phyloP scores from a whole-genome alignment of 2,888 invertebrate species.

The Gymnosoma rotundatum region DNA sequence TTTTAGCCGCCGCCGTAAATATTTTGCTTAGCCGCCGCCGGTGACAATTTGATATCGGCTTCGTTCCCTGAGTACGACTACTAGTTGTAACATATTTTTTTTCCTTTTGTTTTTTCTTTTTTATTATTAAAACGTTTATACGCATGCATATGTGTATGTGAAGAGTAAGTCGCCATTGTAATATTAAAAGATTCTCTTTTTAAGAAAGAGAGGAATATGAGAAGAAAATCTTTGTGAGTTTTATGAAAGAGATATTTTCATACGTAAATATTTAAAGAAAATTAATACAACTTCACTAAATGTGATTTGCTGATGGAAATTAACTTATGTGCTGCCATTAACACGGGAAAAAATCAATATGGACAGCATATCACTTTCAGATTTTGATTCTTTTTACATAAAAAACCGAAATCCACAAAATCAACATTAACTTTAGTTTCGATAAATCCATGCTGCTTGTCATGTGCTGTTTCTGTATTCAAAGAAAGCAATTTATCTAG shows the following conservation, averaged over 20 bases:
- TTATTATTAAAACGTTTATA: background rate
- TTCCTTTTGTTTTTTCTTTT: constrained; percentile 17
- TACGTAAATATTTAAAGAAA: constrained; percentile 24
- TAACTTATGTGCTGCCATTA: constrained; percentile 5
- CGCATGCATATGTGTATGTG: background rate
- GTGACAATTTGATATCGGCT: too few species aligned
- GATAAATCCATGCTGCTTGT: too few species aligned
- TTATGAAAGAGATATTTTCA: constrained; percentile 22
- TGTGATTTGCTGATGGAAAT: background rate
- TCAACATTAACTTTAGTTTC: too few species aligned
- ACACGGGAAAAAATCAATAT: background rate
- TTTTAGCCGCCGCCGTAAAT: too few species aligned
- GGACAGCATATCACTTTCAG: too few species aligned
- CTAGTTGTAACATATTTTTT: constrained; percentile 60
- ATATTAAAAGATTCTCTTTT: constrained; percentile 20
- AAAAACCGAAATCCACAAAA: too few species aligned
- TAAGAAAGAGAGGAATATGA: constrained; percentile 5
- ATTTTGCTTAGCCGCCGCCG: too few species aligned
- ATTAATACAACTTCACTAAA: constrained; percentile 5
- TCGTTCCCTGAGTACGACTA: too few species aligned
- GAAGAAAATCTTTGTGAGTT: background rate
- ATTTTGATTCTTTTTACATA: too few species aligned
- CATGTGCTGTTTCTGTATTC: too few species aligned
- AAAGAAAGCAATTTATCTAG: too few species aligned
- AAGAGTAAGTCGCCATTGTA: background rate